Percentiles rank a stretch among this genome's conserved stretches.
These are phyloP conservation scores for Megalops cyprinoides DNA, from an alignment of 2,797 vertebrate genomes.

Conservation along the genomic window DNA sequence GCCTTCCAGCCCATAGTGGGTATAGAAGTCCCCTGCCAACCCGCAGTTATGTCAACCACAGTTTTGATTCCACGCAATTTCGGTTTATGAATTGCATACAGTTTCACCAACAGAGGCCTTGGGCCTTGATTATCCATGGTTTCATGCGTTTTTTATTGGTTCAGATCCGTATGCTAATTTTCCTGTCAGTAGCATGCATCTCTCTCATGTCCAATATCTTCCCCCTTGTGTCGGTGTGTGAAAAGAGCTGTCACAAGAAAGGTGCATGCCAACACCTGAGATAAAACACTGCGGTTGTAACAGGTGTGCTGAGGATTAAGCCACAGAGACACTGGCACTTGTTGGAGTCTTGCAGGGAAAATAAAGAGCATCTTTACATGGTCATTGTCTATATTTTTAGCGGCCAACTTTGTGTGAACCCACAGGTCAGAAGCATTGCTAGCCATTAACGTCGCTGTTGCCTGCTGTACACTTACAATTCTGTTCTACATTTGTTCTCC, in stretches of 20 bases:
- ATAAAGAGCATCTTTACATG: not conserved
- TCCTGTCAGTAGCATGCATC: not conserved
- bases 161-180: not conserved
- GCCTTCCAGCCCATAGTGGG: not conserved
- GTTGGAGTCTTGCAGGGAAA: not conserved
- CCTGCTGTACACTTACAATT: not conserved
- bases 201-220: not conserved
- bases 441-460: not conserved
- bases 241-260: not conserved
- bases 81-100: not conserved
- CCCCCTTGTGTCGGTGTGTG: not conserved
- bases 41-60: not conserved
- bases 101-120: not conserved
- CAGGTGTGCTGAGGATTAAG: not conserved
- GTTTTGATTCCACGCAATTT: not conserved
- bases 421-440: not conserved
- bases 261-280: not conserved
- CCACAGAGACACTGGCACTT: not conserved
- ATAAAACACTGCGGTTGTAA: not conserved
- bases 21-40: no score
- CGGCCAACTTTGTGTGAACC: not conserved
- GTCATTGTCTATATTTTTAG: no score
- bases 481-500: not conserved
- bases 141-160: not conserved
- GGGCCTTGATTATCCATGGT: not conserved